Conservation (phyloP, 1,140 invertebrate genomes). For the Bombus affinis region DNA sequence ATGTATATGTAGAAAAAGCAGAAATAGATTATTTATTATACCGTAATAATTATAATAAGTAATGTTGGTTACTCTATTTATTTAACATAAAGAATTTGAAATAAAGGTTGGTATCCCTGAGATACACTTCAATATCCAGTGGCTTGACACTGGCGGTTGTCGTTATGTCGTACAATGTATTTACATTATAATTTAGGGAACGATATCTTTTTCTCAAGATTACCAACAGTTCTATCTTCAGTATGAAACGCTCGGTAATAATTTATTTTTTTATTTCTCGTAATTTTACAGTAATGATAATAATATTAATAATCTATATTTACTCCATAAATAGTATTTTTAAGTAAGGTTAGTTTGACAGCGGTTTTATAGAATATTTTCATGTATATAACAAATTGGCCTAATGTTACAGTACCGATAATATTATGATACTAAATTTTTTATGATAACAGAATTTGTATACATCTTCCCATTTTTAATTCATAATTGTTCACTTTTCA, state of each 20-base stretch:
- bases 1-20: background rate
- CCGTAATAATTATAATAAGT: background rate
- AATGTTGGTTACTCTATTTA: background rate
- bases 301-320: background rate
- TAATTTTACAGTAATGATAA: background rate
- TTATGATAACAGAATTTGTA: background rate
- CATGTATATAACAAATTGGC: background rate
- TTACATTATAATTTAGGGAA: constrained; percentile 53
- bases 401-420: background rate
- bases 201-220: constrained; percentile 20
- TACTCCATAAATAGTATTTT: background rate
- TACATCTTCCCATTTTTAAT: constrained; percentile 37
- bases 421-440: background rate
- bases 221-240: constrained; percentile 33
- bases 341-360: constrained; percentile 54
- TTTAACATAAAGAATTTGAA: constrained; percentile 1
- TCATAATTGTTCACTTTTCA: constrained; percentile 58
- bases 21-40: constrained; percentile 2
- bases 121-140: background rate
- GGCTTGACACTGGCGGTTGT: constrained; percentile 15
- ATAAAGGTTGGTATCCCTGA: constrained; percentile 46
- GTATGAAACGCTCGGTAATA: constrained; percentile 71
- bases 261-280: background rate
- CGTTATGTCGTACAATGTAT: constrained; percentile 51
- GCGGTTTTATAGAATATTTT: constrained; percentile 17